Evolutionary conservation across 2,113 vertebrate genomes (phyloP).

Genomic region (Limnothrissa miodon): DNA sequence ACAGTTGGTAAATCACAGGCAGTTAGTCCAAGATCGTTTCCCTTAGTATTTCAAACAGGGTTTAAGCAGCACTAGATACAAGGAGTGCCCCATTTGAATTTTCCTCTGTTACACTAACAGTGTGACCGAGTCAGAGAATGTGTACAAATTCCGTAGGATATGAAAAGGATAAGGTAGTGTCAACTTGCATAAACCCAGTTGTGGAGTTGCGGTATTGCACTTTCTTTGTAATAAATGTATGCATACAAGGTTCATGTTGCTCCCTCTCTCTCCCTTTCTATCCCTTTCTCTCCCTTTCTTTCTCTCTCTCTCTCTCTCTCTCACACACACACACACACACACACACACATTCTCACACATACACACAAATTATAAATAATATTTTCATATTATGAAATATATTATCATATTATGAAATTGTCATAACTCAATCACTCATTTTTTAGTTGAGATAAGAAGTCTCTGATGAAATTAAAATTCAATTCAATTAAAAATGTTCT

Average conservation of each 20-base stretch:
- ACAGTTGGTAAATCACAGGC: not conserved
- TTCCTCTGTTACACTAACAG: not conserved
- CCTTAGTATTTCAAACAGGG: constrained; percentile 2
- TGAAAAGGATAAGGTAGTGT: constrained; percentile 39
- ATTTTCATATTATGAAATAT: not conserved
- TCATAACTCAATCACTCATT: not conserved
- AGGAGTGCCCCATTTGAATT: not conserved
- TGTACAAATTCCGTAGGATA: constrained; percentile 32
- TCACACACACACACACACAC: not conserved
- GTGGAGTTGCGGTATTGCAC: constrained; percentile 18
- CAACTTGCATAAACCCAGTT: constrained; percentile 66
- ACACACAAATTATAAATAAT: not conserved
- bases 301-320: not conserved
- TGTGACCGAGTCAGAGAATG: not conserved
- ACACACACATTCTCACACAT: constrained; percentile 7
- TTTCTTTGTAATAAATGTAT: constrained; percentile 7
- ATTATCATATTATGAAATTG: not conserved
- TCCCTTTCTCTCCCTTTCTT: no score
- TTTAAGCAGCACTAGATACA: not conserved
- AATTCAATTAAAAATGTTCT: constrained; percentile 10
- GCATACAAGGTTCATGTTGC: not conserved
- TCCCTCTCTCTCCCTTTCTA: not conserved
- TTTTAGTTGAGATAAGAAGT: not conserved
- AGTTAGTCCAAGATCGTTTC: not conserved
- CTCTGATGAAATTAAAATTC: not conserved